Evolutionary conservation across 1,140 invertebrate genomes (phyloP).

Genomic region (Cephus cinctus): DNA sequence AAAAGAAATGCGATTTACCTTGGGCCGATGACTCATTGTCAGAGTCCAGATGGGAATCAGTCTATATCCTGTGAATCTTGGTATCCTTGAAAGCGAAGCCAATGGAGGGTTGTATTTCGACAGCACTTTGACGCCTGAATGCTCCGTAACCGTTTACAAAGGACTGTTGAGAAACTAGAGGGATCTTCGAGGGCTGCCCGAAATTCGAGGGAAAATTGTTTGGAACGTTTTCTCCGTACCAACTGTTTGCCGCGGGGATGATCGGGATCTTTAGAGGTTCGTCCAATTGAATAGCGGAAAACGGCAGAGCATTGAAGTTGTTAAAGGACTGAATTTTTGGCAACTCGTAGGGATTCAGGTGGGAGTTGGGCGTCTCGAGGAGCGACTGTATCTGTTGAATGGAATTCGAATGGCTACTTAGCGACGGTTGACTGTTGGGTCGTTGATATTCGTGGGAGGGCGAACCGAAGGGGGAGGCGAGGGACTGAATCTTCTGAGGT

Average conservation of each 20-base stretch:
- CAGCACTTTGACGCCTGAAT: slow-evolving; percentile 5
- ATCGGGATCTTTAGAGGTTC: too few relatives aligned
- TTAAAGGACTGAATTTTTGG: slow-evolving; percentile 17
- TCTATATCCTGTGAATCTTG: slow-evolving; percentile 19
- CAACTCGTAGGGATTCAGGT: background rate
- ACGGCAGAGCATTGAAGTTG: background rate
- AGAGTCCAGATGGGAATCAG: too few relatives aligned
- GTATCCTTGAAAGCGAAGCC: slow-evolving; percentile 10
- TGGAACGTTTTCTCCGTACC: too few relatives aligned
- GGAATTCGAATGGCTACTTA: too few relatives aligned
- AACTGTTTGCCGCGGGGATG: too few relatives aligned
- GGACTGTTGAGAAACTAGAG: slow-evolving; percentile 7
- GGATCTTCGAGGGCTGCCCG: slow-evolving; percentile 13
- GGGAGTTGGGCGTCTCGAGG: too few relatives aligned
- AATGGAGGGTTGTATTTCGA: slow-evolving; percentile 15
- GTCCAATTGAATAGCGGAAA: too few relatives aligned
- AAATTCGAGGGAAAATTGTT: background rate
- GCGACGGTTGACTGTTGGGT: too few relatives aligned
- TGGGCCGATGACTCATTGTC: slow-evolving; percentile 7
- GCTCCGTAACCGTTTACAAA: background rate
- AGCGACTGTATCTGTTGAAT: too few relatives aligned
- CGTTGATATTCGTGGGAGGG: too few relatives aligned
- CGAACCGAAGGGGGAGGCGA: too few relatives aligned
- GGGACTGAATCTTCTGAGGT: slow-evolving; percentile 15
- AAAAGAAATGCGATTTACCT: slow-evolving; percentile 12